Percentiles rank a stretch among this genome's conserved stretches.
These are phyloP conservation scores for Acromyrmex heyeri DNA, from an alignment of 1,140 invertebrate species.

Conservation along the genomic window DNA sequence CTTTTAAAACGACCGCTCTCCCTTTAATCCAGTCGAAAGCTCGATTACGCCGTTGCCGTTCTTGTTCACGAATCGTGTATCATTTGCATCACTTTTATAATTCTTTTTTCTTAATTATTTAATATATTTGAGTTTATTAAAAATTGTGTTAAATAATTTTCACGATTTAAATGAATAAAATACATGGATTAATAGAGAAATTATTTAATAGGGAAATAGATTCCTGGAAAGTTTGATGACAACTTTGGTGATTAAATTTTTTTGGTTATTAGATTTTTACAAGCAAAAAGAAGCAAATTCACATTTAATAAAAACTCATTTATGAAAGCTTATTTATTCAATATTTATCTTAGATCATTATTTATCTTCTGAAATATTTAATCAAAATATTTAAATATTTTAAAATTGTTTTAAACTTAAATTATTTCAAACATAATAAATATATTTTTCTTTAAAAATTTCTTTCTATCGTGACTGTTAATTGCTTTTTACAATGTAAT, in stretches of 20 bases:
- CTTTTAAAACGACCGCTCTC: constrained; percentile 47
- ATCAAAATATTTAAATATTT: constrained; percentile 4
- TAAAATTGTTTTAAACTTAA: neutral
- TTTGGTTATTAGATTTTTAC: constrained; percentile 3
- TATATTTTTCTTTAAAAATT: neutral
- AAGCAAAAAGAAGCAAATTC: neutral
- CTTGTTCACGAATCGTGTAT: neutral
- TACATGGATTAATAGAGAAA: neutral
- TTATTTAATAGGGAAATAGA: neutral
- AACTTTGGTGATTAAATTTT: constrained; percentile 9
- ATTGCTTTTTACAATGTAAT: neutral
- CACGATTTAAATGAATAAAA: neutral
- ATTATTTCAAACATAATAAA: neutral
- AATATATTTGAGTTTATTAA: neutral
- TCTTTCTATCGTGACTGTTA: neutral
- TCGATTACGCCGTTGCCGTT: neutral
- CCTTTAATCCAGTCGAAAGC: constrained; percentile 11
- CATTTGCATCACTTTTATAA: neutral
- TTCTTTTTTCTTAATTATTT: neutral
- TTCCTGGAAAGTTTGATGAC: neutral
- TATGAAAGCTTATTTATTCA: neutral
- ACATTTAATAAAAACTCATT: neutral
- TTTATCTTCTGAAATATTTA: neutral
- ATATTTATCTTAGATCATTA: neutral
- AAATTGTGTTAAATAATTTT: neutral